Conservation (phyloP, 2,797 vertebrate species). For the Crocodylus rhombifer region DNA sequence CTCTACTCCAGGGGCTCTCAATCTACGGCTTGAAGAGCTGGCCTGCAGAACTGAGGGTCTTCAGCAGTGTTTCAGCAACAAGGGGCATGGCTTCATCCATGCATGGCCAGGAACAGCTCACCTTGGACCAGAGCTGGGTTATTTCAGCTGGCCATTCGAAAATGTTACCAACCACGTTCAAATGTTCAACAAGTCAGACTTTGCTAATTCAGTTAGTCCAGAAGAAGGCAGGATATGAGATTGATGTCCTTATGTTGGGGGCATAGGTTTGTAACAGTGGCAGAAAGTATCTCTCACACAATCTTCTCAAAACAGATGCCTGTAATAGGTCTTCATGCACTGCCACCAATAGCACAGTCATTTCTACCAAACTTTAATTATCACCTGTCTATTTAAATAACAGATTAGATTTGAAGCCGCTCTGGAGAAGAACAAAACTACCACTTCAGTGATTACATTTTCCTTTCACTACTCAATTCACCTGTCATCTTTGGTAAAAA, state of each 20-base stretch:
- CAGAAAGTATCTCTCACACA: conserved; percentile 8
- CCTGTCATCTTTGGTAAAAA: accelerated
- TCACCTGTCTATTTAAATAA: background rate
- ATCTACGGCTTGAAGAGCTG: no score
- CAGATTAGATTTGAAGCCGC: background rate
- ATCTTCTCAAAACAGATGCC: background rate
- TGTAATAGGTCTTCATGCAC: background rate
- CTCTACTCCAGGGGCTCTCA: background rate
- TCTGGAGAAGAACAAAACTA: background rate
- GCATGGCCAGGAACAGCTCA: no score
- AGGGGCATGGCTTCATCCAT: no score
- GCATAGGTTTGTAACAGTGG: background rate
- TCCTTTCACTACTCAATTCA: background rate
- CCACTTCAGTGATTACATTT: background rate
- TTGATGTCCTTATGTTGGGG: background rate
- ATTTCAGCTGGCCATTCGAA: no score
- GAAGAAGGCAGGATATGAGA: background rate
- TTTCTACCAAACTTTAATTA: background rate
- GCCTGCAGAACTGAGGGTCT: no score
- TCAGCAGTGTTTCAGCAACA: background rate
- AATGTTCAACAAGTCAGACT: background rate
- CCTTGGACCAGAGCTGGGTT: no score
- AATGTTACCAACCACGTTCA: background rate
- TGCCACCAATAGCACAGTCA: background rate
- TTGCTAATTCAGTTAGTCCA: background rate